Percentiles rank a stretch among this genome's conserved stretches.
phyloP scores from a whole-genome alignment of 2,113 vertebrate species.

The Hyperopisus bebe region DNA sequence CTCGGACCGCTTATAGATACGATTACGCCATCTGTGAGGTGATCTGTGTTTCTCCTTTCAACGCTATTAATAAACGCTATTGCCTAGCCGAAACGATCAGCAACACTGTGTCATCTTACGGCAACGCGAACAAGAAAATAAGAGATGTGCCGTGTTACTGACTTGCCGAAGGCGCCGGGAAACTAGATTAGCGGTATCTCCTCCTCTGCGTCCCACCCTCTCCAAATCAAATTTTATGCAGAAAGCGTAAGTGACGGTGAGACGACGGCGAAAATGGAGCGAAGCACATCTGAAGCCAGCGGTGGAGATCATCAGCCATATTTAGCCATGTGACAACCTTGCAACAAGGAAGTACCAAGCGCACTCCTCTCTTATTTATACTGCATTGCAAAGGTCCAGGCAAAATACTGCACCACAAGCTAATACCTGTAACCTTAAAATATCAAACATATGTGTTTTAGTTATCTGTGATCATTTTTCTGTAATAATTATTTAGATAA shows the following conservation, averaged over 20 bases:
- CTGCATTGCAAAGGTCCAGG: background rate
- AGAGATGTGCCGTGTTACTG: background rate
- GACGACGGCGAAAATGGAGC: background rate
- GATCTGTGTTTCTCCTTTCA: background rate
- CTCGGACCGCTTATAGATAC: background rate
- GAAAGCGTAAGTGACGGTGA: background rate
- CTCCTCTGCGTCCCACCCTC: slow-evolving; percentile 3
- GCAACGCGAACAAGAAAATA: background rate
- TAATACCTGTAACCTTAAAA: background rate
- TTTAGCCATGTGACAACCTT: slow-evolving; percentile 37
- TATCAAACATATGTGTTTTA: background rate
- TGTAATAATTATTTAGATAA: background rate
- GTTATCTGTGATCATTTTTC: background rate
- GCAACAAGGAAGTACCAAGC: slow-evolving; percentile 18
- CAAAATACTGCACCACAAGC: background rate
- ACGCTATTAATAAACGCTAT: slow-evolving; percentile 2
- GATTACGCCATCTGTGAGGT: background rate
- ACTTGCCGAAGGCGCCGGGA: slow-evolving; percentile 3
- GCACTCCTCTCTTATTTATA: background rate
- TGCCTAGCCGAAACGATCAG: background rate
- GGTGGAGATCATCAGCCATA: slow-evolving; percentile 5
- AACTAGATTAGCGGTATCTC: background rate
- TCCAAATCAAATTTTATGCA: background rate
- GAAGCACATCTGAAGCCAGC: slow-evolving; percentile 6
- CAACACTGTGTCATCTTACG: background rate